These are phyloP conservation scores for Cyrtodaria siliqua DNA, from an alignment of 2,888 invertebrate genomes.

Conservation along the genomic window DNA sequence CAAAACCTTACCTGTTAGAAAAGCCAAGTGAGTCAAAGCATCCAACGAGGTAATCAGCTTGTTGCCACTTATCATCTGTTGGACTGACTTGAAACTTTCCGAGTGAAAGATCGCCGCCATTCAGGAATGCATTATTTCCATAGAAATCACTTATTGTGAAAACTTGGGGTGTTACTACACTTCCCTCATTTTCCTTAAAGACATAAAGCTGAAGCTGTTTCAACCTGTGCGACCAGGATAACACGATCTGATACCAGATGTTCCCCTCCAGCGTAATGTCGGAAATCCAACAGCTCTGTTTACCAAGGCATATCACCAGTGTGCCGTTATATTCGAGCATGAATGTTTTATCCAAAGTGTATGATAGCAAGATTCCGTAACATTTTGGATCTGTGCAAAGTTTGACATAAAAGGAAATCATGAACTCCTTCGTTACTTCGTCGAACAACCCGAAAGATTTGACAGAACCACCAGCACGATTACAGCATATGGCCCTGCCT, in stretches of 20 bases:
- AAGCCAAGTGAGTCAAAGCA: slow-evolving; percentile 51
- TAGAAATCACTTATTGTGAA: not conserved
- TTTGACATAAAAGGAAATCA: slow-evolving; percentile 48
- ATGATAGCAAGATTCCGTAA: slow-evolving; percentile 50
- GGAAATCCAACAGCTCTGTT: slow-evolving; percentile 18
- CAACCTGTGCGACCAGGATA: slow-evolving; percentile 21
- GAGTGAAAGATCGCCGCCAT: slow-evolving; percentile 42
- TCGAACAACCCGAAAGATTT: slow-evolving; percentile 28
- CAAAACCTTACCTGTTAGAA: slow-evolving; percentile 37
- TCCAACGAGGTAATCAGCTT: slow-evolving; percentile 43
- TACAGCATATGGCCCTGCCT: slow-evolving; percentile 42
- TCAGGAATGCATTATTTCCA: slow-evolving; percentile 24
- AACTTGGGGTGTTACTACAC: not conserved
- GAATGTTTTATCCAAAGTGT: slow-evolving; percentile 34
- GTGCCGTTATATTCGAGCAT: slow-evolving; percentile 40
- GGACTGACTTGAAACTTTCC: slow-evolving; percentile 51
- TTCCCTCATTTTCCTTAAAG: slow-evolving; percentile 8
- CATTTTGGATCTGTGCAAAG: slow-evolving; percentile 38
- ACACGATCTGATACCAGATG: slow-evolving; percentile 40
- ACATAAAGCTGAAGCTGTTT: slow-evolving; percentile 27
- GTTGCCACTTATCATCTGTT: slow-evolving; percentile 29
- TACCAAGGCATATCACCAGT: slow-evolving; percentile 35
- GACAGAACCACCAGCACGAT: slow-evolving; percentile 29
- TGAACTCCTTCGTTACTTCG: slow-evolving; percentile 11
- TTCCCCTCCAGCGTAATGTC: slow-evolving; percentile 31